phyloP scores from a whole-genome alignment of 2,797 vertebrate genomes.

The Nannoperca australis region DNA sequence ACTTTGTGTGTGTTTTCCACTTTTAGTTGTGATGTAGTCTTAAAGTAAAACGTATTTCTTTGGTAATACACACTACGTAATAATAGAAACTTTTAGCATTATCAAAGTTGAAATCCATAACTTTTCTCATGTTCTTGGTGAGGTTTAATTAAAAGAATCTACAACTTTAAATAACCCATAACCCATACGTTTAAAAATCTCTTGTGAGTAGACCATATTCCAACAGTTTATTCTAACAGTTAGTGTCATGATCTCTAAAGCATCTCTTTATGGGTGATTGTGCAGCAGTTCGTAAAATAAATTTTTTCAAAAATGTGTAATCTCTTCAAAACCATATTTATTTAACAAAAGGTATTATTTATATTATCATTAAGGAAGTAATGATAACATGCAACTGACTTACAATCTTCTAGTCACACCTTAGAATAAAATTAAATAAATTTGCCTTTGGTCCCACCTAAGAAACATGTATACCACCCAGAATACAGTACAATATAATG shows the following conservation, averaged over 20 bases:
- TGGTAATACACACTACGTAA: not conserved
- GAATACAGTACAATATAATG: not conserved
- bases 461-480: not conserved
- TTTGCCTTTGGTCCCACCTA: not conserved
- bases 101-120: not conserved
- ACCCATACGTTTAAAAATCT: not conserved
- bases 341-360: not conserved
- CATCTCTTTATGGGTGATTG: constrained; percentile 1
- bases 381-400: not conserved
- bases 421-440: not conserved
- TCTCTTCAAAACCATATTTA: not conserved
- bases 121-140: not conserved
- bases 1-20: not conserved
- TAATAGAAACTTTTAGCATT: not conserved
- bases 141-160: not conserved
- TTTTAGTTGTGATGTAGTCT: not conserved
- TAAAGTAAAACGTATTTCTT: not conserved
- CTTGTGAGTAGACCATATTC: no score
- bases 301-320: not conserved
- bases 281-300: not conserved
- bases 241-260: not conserved
- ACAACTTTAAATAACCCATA: no score
- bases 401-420: not conserved
- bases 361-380: not conserved
- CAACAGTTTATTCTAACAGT: not conserved